Base-by-base conservation (phyloP, 1,140 invertebrate species). In the Plectus sambesii region DNA sequence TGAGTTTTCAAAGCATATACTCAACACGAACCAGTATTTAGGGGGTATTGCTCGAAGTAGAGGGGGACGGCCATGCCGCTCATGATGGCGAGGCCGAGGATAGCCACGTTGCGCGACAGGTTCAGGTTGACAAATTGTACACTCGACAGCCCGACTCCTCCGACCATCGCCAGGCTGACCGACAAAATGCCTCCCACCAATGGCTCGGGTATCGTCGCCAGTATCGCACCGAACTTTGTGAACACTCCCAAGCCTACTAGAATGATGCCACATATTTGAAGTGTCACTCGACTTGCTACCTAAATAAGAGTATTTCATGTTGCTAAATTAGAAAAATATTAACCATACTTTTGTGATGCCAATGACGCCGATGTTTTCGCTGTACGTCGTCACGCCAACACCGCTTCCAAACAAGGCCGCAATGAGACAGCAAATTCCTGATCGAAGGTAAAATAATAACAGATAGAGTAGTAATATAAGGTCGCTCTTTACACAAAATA, bases 41-140 rank as follows among this genome's bases (percentile, higher is more conserved):
- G 20, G 6, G 55, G 47, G 9, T 54, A 44, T 6, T 30, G 35
- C 8, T 20, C 52, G 38, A 64, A 53, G 49, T 62, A 69, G 24
- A 55, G 35, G 15, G 71, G 71, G 1, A 71, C 56, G 59, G 73
- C 69, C 22, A 73, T 45, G 3, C 72, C 72, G 25, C 72, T 55
- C 45, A 73, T 60, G n/a, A 73, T 45, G 0, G 72, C 69, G 6
- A 68, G 67, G 15, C 72, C 72, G 24, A 73, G 63, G 47, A 73
- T 73, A 30, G 59, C 64, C 45, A 72, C 58, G 51, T 73, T 73
- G 24, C 72, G 42, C 0, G 69, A 63, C 9, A 66, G 67, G 4
- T 61, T 54, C 25, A 73, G 51, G 43, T 73, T 67, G 6, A 73
- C 70, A 47, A 63, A 63, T 49, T 61, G 58, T 45, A 69, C 36